Evolutionary conservation across 2,888 invertebrate species (phyloP).

Genomic region (Dryadula phaetusa): DNA sequence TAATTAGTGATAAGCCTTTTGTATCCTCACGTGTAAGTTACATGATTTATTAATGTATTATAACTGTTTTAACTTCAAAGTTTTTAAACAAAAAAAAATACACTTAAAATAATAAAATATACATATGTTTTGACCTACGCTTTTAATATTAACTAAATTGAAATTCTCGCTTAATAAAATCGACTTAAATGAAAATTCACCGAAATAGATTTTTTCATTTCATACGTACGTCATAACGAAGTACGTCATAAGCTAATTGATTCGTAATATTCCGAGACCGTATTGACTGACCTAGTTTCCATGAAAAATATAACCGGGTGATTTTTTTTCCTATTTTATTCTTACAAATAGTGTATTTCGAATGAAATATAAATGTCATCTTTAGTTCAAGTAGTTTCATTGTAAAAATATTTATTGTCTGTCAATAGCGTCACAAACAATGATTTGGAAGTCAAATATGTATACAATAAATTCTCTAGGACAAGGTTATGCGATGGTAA

Average conservation of each 20-base stretch:
- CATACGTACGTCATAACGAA: slow-evolving; percentile 15
- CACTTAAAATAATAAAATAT: no score
- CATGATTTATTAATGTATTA: no score
- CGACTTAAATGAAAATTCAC: neutral
- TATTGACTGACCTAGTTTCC: slow-evolving; percentile 19
- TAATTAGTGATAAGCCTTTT: neutral
- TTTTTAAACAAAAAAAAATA: no score
- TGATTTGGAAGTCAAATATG: neutral
- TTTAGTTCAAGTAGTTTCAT: neutral
- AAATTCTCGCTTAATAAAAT: neutral
- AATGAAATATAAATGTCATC: neutral
- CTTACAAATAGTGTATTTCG: neutral
- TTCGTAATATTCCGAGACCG: slow-evolving; percentile 23
- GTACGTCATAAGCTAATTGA: slow-evolving; percentile 27
- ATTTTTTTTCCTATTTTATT: slow-evolving; percentile 16
- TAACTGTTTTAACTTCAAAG: no score
- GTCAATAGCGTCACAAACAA: neutral
- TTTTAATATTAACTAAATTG: neutral
- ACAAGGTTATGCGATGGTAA: no score
- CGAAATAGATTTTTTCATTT: slow-evolving; percentile 6
- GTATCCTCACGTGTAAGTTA: neutral
- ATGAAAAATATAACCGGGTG: slow-evolving; percentile 6
- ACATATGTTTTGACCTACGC: no score
- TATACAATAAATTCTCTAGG: no score
- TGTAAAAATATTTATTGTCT: slow-evolving; percentile 7